phyloP scores from a whole-genome alignment of 2,888 invertebrate species.

The Merodon equestris region DNA sequence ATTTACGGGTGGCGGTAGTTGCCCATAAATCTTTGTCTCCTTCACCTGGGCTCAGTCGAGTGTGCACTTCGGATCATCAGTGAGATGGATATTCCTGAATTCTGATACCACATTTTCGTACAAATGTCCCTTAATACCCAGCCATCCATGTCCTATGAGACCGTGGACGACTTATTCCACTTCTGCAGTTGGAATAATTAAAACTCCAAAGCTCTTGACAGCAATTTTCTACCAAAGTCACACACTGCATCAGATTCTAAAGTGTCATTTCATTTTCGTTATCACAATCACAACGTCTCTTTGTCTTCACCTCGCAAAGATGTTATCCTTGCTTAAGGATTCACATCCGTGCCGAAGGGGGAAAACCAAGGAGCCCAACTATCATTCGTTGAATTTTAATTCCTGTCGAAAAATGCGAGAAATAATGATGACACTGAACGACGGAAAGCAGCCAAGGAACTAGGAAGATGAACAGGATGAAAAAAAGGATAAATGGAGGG shows the following conservation, averaged over 20 bases:
- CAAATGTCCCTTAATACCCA: too few species aligned
- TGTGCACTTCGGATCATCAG: too few species aligned
- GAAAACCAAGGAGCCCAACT: constrained; percentile 35
- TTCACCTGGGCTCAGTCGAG: too few species aligned
- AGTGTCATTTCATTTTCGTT: too few species aligned
- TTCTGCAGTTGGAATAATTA: constrained; percentile 37
- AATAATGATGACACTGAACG: constrained; percentile 30
- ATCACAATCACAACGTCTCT: constrained; percentile 26
- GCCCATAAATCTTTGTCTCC: too few species aligned
- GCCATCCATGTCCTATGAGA: too few species aligned
- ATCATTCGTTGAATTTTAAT: constrained; percentile 61
- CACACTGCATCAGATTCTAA: constrained; percentile 15
- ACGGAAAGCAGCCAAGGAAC: constrained; percentile 2
- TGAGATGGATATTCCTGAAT: too few species aligned
- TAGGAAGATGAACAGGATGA: background rate
- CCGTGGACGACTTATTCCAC: background rate
- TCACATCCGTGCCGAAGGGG: background rate
- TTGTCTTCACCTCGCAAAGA: constrained; percentile 19
- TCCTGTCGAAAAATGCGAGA: constrained; percentile 17
- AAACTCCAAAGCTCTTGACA: constrained; percentile 52
- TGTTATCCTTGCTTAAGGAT: constrained; percentile 24
- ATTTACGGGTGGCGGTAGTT: too few species aligned
- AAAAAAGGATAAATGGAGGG: constrained; percentile 24
- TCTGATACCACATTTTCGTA: too few species aligned
- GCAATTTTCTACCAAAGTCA: constrained; percentile 25